Base-by-base conservation (phyloP, 64 coral and sea anemone genomes). In the Orbicella faveolata region DNA sequence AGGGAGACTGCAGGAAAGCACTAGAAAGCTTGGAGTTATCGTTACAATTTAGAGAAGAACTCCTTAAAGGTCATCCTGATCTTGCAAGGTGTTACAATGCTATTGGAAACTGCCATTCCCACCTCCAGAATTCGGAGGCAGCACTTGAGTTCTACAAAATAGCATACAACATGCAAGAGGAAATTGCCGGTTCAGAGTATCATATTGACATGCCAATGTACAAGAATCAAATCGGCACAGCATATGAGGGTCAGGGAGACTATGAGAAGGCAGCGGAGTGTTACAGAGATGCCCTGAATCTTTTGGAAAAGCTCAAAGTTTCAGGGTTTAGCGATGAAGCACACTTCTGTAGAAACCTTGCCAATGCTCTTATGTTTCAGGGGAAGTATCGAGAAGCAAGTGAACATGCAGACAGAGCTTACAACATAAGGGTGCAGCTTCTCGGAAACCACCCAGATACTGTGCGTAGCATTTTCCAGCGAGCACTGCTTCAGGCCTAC, bases 41-140 rank as follows among this genome's bases (percentile, higher is more conserved):
- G 4, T 77, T 78, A n/a, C 12, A 91, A n/a, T 61, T 52, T 6
- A 65, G 1, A 37, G 72, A 91, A 26, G 55, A 67, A 8, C 75
- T 35, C n/a, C 55, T 67, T 0, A 19, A 66, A 26, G 79, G 33
- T 76, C 52, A 91, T 25, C 67, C 55, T 2, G 52, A 51, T 16
- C 57, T 83, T 51, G 61, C 73, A 30, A 81, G 89, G 72, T 83
- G 79, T 7, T 82, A 84, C 36, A 91, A 91, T 63, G 59, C 80
- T 1, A 75, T 91, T 57, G 89, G 89, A 14, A 91, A 91, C 52
- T 91, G 89, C 41, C 84, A 65, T 66, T 84, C 48, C 68, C 11
- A 62, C 10, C 68, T 84, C 4, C 0, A 77, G 0, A 26, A 54
- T 3, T 0, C 18, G 0, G 36, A 64, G 54, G 64, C 34, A 76